Base-by-base conservation (phyloP, 2,797 vertebrate species). In the Xerus rutilus region DNA sequence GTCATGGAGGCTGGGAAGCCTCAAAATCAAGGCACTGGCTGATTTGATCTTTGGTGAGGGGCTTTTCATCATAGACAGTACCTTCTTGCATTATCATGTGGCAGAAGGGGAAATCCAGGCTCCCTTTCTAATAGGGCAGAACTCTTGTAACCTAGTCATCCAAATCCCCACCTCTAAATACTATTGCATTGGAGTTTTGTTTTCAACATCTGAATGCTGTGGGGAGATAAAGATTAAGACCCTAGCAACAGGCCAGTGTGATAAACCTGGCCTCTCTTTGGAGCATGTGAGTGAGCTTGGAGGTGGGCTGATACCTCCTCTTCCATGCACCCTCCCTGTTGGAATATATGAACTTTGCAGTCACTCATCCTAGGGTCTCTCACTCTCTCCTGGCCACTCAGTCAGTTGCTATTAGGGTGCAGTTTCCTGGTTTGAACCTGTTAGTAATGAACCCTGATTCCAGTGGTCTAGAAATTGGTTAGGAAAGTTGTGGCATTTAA, bases 321-420 rank as follows among this genome's bases (percentile, higher is more conserved):
- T 8, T 49, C 62, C 14, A 0, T 30, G n/a, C 0, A 57, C 11
- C 28, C 10, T 57, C 59, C 11, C 3, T 45, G 47, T 10, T 35
- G 62, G 43, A 20, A 4, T 11, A 7, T 18, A 5, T 17, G 30
- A 79, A 13, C 23, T 91, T 28, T 9, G 32, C 0, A 13, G 8
- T 1, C 23, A 7, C 25, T 23, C 23, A 7, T 15, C n/a, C 7
- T 3, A 54, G 3, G 4, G 35, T 2, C 10, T 4, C 13, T n/a
- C 0, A 4, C 49, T 91, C 49, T 78, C 23, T 43, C 23, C 57
- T 79, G 67, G 35, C 2, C 23, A 54, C 30, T 77, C 43, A 39
- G 70, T 32, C 52, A 84, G 59, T 84, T n/a, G 59, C 18, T 49
- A 7, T 82, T 54, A 74, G 76, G 32, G 45, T 25, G 3, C 3